Evolutionary conservation across 1,140 invertebrate species (phyloP), one percentile per base, ranked within the genome.

Genomic region (Polyergus mexicanus): DNA sequence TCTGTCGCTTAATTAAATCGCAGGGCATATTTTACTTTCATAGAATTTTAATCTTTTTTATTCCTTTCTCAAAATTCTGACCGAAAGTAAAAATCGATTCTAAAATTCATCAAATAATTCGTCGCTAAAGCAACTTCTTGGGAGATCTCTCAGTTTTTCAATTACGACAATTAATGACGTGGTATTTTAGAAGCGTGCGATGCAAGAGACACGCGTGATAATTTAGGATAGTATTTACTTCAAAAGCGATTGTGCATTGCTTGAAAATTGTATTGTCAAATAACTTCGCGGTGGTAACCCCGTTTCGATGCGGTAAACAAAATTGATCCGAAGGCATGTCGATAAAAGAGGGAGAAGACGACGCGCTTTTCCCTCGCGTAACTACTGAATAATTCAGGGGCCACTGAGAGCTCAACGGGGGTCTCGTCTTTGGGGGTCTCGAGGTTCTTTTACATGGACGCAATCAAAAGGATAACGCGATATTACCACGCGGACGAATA

Each of bases 381-480:
- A 47, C 78, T 83, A 13, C 68, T 83, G 54, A 83, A 83, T 83
- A 83, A 83, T 83, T 83, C 68, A 83, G 66, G n/a, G 51, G 41
- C 47, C 5, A 10, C 6, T 22, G 51, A 81, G 78, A 71, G 35
- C 19, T 35, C 66, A 22, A 2, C 19, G n/a, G 7, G 72, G 28
- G 7, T 44, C 41, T 44, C 44, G 11, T 47, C 38, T 38, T 44
- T 47, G 6, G 11, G 1, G 25, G n/a, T 81, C 38, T n/a, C 19
- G 19, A 28, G 32, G 16, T 44, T 38, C 68, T 83, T 69, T 74
- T 83, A 83, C 78, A 74, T 62, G 68, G 5, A 47, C 38, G 68
- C 25, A 83, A 83, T 74, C 78, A 83, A 83, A 83, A 35, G 54
- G 68, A 60, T 83, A 83, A 83, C 54, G 68, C 51, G 35, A 41